These are phyloP conservation scores for Galerucella nymphaeae DNA, from an alignment of 2,888 invertebrate species.

Conservation along the genomic window DNA sequence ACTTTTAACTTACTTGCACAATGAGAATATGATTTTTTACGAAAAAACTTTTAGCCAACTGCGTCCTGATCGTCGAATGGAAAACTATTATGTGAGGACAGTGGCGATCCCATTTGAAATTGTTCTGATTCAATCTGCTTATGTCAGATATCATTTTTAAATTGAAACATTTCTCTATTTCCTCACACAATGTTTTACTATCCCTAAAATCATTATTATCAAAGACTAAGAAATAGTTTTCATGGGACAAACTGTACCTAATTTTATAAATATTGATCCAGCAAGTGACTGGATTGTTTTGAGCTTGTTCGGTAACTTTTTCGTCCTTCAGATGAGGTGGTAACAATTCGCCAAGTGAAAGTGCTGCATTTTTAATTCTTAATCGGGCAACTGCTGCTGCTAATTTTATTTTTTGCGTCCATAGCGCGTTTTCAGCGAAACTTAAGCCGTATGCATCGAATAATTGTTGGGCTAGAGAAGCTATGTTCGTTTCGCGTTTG, in stretches of 20 bases:
- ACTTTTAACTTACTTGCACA: conserved; percentile 66
- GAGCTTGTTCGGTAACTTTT: conserved; percentile 69
- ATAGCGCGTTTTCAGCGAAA: conserved; percentile 73
- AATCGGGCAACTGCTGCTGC: conserved; percentile 83
- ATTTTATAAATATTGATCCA: conserved; percentile 84
- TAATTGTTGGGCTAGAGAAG: conserved; percentile 52
- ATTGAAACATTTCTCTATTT: conserved; percentile 54
- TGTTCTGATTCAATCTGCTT: conserved; percentile 49
- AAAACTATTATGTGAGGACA: conserved; percentile 69
- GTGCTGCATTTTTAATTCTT: conserved; percentile 76
- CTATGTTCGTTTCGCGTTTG: conserved; percentile 57
- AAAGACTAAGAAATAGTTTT: not conserved
- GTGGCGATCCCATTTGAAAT: conserved; percentile 62
- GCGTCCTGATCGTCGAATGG: conserved; percentile 68
- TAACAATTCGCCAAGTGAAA: conserved; percentile 74
- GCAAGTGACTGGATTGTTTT: conserved; percentile 73
- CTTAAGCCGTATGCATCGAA: conserved; percentile 58
- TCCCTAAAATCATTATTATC: conserved; percentile 42
- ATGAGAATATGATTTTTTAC: conserved; percentile 69
- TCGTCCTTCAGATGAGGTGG: conserved; percentile 80
- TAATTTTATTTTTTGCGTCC: conserved; percentile 74
- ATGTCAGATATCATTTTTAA: conserved; percentile 52
- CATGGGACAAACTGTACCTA: conserved; percentile 71
- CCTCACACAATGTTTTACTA: conserved; percentile 53
- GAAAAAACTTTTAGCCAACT: conserved; percentile 69